A percentile compares a stretch with the other conserved stretches of the same genome.
Conservation (phyloP, 2,113 vertebrate species). For the Abramis brama region DNA sequence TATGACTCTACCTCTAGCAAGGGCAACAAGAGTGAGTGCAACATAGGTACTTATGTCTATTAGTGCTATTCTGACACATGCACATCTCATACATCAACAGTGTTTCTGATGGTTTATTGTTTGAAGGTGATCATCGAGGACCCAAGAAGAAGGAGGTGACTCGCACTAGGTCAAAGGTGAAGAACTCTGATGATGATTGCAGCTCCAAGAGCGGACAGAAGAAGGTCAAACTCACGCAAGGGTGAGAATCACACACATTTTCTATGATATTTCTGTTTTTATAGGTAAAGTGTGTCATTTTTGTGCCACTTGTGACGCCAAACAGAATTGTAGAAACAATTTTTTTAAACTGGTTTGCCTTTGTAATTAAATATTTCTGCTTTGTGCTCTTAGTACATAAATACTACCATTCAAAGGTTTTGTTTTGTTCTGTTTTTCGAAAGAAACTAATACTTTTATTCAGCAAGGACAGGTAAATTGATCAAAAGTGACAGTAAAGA, state of each 20-base stretch:
- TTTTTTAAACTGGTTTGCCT: background rate
- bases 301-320: background rate
- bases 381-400: background rate
- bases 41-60: background rate
- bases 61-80: background rate
- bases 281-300: background rate
- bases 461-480: background rate
- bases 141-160: slow-evolving; percentile 89
- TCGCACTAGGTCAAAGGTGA: slow-evolving; percentile 86
- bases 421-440: background rate
- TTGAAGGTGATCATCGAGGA: slow-evolving; percentile 78
- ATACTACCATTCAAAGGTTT: background rate
- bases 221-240: slow-evolving; percentile 86
- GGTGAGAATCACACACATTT: slow-evolving; percentile 65
- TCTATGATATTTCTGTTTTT: background rate
- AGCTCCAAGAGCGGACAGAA: slow-evolving; percentile 85
- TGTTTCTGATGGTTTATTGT: background rate
- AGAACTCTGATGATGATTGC: slow-evolving; percentile 86
- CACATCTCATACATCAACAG: background rate
- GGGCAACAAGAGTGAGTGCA: slow-evolving; percentile 88
- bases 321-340: background rate
- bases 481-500: background rate
- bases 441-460: background rate
- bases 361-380: background rate
- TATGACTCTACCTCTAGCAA: slow-evolving; percentile 91